These are phyloP conservation scores for Sebastes minor DNA, from an alignment of 2,797 vertebrate species.

Conservation along the genomic window DNA sequence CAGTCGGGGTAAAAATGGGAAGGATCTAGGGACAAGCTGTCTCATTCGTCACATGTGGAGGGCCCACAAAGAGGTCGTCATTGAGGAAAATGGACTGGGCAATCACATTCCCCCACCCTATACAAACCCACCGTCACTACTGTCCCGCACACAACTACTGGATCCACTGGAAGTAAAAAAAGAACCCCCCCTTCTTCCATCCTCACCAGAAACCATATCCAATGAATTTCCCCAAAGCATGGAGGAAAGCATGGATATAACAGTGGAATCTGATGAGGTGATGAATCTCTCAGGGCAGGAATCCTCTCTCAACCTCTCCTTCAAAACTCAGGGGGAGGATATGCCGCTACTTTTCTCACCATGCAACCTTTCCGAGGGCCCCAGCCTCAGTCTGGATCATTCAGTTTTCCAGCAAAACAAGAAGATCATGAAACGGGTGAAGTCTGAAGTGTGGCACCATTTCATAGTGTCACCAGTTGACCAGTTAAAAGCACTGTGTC, in stretches of 20 bases:
- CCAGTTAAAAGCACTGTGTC: constrained; percentile 94
- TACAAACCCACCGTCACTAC: constrained; percentile 87
- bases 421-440: constrained; percentile 94
- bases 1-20: constrained; percentile 96
- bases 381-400: constrained; percentile 78
- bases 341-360: constrained; percentile 82
- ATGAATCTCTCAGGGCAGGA: constrained; percentile 82
- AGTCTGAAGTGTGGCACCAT: constrained; percentile 97
- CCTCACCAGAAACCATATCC: constrained; percentile 86
- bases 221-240: constrained; percentile 83
- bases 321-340: constrained; percentile 83
- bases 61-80: constrained; percentile 94
- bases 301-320: constrained; percentile 80
- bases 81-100: constrained; percentile 93
- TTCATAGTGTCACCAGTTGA: constrained; percentile 94
- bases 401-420: constrained; percentile 95
- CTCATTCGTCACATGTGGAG: constrained; percentile 98
- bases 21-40: constrained; percentile 97
- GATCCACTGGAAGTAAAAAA: constrained; percentile 85
- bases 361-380: constrained; percentile 80
- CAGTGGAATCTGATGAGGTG: constrained; percentile 83
- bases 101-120: constrained; percentile 91
- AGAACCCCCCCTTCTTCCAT: constrained; percentile 78
- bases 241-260: constrained; percentile 74
- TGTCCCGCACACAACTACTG: constrained; percentile 85